phyloP scores from a whole-genome alignment of 2,113 vertebrate genomes.

The Solenodon paradoxus region DNA sequence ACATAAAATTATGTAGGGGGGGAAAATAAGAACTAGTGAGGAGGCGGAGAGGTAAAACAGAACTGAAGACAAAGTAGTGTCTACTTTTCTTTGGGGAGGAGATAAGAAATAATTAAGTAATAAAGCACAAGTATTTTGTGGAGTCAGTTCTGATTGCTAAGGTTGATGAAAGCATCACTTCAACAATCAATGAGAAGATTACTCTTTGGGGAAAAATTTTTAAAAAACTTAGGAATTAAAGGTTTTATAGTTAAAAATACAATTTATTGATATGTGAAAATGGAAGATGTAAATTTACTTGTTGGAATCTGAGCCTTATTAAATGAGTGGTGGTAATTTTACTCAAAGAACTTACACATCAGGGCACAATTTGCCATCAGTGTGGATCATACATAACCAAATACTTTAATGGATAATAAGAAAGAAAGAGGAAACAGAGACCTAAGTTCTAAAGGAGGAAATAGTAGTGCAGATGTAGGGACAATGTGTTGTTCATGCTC shows the following conservation, averaged over 20 bases:
- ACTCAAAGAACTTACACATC: neutral
- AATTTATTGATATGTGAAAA: neutral
- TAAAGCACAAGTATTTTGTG: neutral
- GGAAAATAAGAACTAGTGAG: fast-evolving
- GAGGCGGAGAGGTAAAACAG: neutral
- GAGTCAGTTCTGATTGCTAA: neutral
- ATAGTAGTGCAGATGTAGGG: fast-evolving
- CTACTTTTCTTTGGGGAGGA: neutral
- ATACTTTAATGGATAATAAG: neutral
- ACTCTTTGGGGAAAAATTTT: neutral
- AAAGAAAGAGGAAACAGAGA: neutral
- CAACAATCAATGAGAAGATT: neutral
- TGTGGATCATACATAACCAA: neutral
- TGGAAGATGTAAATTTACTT: neutral
- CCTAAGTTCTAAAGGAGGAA: neutral
- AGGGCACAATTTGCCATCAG: neutral
- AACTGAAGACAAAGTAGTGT: neutral
- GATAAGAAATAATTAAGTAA: neutral
- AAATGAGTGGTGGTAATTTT: neutral
- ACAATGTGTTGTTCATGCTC: fast-evolving
- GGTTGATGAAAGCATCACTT: neutral
- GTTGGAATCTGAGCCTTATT: neutral
- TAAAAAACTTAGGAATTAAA: neutral
- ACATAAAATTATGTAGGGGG: neutral
- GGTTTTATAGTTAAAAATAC: neutral